Evolutionary conservation across 2,797 vertebrate species (phyloP).

Genomic region (Echeneis naucrates): DNA sequence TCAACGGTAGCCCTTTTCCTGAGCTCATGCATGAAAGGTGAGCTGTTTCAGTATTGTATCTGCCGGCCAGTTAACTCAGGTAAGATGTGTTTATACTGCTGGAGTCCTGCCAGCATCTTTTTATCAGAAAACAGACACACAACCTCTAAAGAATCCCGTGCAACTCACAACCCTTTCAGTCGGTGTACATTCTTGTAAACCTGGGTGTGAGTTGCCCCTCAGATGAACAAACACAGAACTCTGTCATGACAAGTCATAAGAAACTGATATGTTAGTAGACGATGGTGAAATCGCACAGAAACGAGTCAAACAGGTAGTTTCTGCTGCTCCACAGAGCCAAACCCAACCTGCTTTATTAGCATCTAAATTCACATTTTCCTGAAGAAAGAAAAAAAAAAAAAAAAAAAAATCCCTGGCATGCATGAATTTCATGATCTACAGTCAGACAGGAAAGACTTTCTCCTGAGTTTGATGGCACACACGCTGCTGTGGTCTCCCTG

Average conservation of each 20-base stretch:
- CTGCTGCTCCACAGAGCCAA: background rate
- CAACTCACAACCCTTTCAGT: no score
- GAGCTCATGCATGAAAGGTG: background rate
- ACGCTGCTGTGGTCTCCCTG: slow-evolving; percentile 14
- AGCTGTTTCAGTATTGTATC: background rate
- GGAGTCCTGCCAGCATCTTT: background rate
- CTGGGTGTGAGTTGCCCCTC: slow-evolving; percentile 19
- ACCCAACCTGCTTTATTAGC: background rate
- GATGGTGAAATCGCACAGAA: background rate
- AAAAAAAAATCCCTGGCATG: no score
- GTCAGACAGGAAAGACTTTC: background rate
- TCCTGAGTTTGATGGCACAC: background rate
- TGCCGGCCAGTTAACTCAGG: background rate
- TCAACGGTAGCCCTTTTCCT: no score
- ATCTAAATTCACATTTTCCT: background rate
- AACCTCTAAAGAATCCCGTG: no score
- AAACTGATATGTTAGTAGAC: slow-evolving; percentile 10
- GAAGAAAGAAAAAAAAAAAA: no score
- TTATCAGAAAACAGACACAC: background rate
- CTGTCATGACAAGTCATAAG: slow-evolving; percentile 40
- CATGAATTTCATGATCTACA: background rate
- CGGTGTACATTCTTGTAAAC: background rate
- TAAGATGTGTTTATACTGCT: background rate
- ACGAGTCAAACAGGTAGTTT: background rate
- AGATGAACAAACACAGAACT: slow-evolving; percentile 1